Percentiles rank a stretch among this genome's conserved stretches.
Conservation (phyloP, 2,113 vertebrate species). For the Rhinoderma darwinii region DNA sequence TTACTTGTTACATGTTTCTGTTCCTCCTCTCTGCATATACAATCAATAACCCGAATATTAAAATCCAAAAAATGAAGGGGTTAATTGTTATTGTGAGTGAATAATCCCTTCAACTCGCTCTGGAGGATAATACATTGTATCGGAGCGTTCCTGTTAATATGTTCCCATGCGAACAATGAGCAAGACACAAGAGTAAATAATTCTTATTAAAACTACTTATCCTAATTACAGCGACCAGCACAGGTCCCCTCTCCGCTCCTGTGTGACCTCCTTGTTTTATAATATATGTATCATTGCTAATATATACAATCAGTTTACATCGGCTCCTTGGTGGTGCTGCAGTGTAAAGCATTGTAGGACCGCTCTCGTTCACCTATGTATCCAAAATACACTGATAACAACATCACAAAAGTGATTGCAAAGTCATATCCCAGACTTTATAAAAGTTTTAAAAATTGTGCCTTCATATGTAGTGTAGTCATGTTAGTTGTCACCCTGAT, state of each 20-base stretch:
- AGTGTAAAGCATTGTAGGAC: neutral
- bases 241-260: neutral
- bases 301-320: neutral
- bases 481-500: too few relatives aligned
- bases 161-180: slow-evolving; percentile 51
- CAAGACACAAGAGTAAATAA: slow-evolving; percentile 35
- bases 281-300: neutral
- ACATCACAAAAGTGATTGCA: too few relatives aligned
- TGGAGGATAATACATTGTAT: slow-evolving; percentile 33
- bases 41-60: too few relatives aligned
- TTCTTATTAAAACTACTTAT: slow-evolving; percentile 29
- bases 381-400: too few relatives aligned
- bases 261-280: neutral
- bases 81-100: neutral
- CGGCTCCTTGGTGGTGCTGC: neutral
- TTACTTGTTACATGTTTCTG: too few relatives aligned
- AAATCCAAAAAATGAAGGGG: neutral
- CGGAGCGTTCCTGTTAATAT: slow-evolving; percentile 50
- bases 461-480: too few relatives aligned
- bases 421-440: too few relatives aligned
- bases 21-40: too few relatives aligned
- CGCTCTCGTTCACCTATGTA: neutral
- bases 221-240: slow-evolving; percentile 27
- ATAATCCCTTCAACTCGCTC: neutral
- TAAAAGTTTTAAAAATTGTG: too few relatives aligned